Evolutionary conservation across 64 coral and sea anemone genomes (phyloP).

Genomic region (Astreopora myriophthalma): DNA sequence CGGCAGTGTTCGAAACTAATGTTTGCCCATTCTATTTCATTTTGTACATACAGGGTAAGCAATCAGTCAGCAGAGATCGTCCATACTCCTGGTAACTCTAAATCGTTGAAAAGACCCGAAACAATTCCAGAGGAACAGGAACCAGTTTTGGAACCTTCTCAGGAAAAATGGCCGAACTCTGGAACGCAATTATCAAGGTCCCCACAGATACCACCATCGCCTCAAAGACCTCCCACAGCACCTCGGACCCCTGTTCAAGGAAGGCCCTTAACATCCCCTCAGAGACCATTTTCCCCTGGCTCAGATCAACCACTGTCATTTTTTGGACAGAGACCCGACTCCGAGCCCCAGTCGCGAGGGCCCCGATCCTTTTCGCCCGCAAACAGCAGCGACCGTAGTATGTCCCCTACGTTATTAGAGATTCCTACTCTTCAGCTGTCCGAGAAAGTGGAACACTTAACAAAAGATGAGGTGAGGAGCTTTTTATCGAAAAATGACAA

Average conservation of each 20-base stretch:
- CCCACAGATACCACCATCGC: not conserved
- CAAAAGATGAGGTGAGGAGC: slow-evolving; percentile 81
- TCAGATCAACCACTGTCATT: not conserved
- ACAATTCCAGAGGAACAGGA: slow-evolving; percentile 52
- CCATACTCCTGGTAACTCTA: not conserved
- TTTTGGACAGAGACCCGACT: not conserved
- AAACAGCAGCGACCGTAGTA: not conserved
- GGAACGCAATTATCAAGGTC: not conserved
- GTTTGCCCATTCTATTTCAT: not conserved
- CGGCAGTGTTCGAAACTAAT: too few relatives aligned
- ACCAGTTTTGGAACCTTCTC: not conserved
- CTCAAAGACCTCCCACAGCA: slow-evolving; percentile 10
- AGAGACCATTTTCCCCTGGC: slow-evolving; percentile 14
- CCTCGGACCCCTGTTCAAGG: slow-evolving; percentile 9
- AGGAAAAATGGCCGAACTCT: not conserved
- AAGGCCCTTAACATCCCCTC: slow-evolving; percentile 46
- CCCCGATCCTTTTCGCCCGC: not conserved
- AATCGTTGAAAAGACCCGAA: slow-evolving; percentile 39
- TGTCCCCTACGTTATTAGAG: slow-evolving; percentile 74
- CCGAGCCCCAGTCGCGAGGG: not conserved
- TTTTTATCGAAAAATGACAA: not conserved
- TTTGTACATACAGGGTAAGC: not conserved
- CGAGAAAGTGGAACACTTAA: slow-evolving; percentile 84
- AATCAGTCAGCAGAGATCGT: slow-evolving; percentile 21
- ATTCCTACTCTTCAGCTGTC: slow-evolving; percentile 64